Conservation (phyloP, 2,888 invertebrate species). For the Chaitophorus viminalis region DNA sequence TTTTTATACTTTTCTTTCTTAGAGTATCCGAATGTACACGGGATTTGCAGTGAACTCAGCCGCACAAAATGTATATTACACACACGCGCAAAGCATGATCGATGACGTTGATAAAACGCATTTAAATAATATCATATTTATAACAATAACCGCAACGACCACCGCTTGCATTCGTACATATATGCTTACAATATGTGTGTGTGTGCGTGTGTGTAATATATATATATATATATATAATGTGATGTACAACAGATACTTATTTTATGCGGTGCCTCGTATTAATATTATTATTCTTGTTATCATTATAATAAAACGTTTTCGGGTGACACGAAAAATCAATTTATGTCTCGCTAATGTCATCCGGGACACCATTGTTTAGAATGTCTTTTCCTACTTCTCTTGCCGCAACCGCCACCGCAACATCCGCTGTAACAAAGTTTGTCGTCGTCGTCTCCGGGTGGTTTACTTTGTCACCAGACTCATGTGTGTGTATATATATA, state of each 20-base stretch:
- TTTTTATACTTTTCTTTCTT: no score
- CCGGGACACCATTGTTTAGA: background rate
- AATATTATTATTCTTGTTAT: background rate
- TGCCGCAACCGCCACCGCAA: no score
- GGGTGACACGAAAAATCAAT: constrained; percentile 44
- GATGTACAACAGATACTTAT: background rate
- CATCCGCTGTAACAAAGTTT: constrained; percentile 5
- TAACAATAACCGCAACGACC: no score
- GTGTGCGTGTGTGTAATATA: no score
- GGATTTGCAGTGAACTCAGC: no score
- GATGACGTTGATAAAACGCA: no score
- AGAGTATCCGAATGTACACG: no score
- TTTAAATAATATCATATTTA: no score
- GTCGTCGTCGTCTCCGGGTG: background rate
- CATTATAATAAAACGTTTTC: background rate
- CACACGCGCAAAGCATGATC: no score
- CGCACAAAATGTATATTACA: no score
- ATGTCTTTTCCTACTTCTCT: background rate
- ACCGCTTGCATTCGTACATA: no score
- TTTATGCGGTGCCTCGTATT: background rate
- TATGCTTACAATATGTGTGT: no score
- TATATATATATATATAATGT: background rate
- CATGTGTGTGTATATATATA: background rate
- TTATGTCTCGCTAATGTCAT: constrained; percentile 12
- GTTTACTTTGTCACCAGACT: background rate